Evolutionary conservation across 1,140 invertebrate genomes (phyloP).

Genomic region (Batillaria attramentaria): DNA sequence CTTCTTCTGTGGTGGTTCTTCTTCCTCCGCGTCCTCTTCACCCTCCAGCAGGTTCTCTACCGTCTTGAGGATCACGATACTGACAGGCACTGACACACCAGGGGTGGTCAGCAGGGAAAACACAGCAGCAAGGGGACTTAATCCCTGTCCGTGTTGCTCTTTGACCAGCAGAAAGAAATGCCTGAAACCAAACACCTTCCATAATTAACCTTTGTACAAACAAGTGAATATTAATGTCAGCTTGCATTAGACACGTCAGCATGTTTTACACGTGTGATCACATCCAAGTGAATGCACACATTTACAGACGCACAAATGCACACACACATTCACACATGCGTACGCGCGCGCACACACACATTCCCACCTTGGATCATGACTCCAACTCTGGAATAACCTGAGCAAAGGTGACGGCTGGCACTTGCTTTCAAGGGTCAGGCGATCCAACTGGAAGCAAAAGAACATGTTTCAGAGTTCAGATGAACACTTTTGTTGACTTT

Average conservation of each 20-base stretch:
- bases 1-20: constrained; percentile 42
- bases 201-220: not conserved
- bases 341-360: not conserved
- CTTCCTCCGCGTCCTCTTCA: constrained; percentile 67
- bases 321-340: not conserved
- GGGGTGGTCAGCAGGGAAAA: constrained; percentile 80
- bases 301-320: not conserved
- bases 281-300: no score
- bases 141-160: constrained; percentile 52
- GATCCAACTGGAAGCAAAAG: constrained; percentile 48
- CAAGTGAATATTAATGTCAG: not conserved
- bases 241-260: no score
- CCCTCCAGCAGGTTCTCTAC: constrained; percentile 84
- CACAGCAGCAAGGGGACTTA: constrained; percentile 78
- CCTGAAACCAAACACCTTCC: constrained; percentile 65
- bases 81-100: constrained; percentile 78
- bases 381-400: constrained; percentile 84
- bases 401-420: constrained; percentile 87
- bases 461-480: no score
- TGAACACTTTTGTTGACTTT: no score
- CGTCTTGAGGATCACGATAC: constrained; percentile 82
- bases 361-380: constrained; percentile 27
- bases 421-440: constrained; percentile 84
- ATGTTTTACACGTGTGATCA: no score
- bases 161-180: constrained; percentile 79